phyloP scores from a whole-genome alignment of 2,888 invertebrate species.

The Cephus spinipes region DNA sequence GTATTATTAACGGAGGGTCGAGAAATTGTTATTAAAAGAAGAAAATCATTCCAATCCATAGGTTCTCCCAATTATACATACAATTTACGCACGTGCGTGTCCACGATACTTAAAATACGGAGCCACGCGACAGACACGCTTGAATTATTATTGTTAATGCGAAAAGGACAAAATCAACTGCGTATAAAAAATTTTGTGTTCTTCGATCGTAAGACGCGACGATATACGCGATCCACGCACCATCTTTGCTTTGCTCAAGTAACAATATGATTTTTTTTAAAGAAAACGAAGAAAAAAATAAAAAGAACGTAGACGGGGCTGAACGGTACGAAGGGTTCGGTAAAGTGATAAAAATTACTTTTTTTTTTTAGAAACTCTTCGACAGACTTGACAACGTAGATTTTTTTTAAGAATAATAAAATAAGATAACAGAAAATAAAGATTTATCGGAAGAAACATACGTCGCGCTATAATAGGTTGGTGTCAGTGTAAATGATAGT shows the following conservation, averaged over 20 bases:
- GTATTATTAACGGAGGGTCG: background rate
- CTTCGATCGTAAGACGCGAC: background rate
- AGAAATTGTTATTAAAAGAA: background rate
- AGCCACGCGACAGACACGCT: background rate
- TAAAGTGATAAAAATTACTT: background rate
- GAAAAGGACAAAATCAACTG: background rate
- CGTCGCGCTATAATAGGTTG: background rate
- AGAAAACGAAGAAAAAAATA: background rate
- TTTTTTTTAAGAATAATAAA: background rate
- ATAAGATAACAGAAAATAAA: constrained; percentile 21
- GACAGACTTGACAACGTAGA: background rate
- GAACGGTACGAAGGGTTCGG: background rate
- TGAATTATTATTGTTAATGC: background rate
- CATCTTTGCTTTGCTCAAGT: background rate
- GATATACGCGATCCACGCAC: background rate
- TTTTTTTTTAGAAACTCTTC: background rate
- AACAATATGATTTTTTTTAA: background rate
- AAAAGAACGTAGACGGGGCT: background rate
- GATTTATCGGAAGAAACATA: background rate
- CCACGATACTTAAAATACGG: background rate
- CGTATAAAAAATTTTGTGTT: background rate
- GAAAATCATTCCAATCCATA: background rate
- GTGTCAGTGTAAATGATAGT: background rate
- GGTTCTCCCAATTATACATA: background rate
- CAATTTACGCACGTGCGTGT: background rate